Base-by-base conservation (phyloP, 1,140 invertebrate species). In the Phymastichus coffea region DNA sequence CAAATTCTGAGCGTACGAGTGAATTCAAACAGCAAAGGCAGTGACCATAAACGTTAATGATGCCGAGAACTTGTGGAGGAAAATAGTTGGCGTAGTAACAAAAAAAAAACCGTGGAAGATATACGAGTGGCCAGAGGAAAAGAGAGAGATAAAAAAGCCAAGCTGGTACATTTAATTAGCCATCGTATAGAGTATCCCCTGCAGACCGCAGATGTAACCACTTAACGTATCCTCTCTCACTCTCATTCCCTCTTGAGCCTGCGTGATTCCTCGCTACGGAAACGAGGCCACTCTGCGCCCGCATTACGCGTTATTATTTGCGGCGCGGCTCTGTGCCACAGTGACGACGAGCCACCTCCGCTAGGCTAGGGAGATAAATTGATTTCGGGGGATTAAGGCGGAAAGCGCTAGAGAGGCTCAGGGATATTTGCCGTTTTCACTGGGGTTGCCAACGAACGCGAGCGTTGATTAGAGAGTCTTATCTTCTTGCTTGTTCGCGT, bases 101-200 rank as follows among this genome's bases (percentile, higher is more conserved):
- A 47, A 28, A 19, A 12, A 46, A 6, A 17, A 25, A 23, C 4
- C 43, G 23, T 0, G n/a, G 3, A 14, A 15, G 46, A 10, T 33
- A 19, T 33, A 48, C 14, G 15, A 28, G 46, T 33, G 19, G 8
- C 37, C 14, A 30, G 26, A 2, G 26, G 25, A 17, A 15, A n/a
- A n/a, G n/a, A n/a, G n/a, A n/a, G n/a, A n/a, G n/a, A n/a, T n/a
- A n/a, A n/a, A n/a, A 30, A 8, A 30, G n/a, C 25, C 8, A 4
- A 2, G 8, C 33, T 20, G 1, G 14, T 57, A 30, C 35, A 40
- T 48, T 40, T 41, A 41, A 57, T 57, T 57, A 57, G 43, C 55
- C 55, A 57, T 48, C 22, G 35, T 20, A 9, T 10, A 14, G 20
- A 55, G 44, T 35, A 56, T 14, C 35, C 1, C 33, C 8, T 9